A percentile compares a stretch with the other conserved stretches of the same genome.
These are phyloP conservation scores for Nannoperca australis DNA, from an alignment of 2,797 vertebrate genomes.

Conservation along the genomic window DNA sequence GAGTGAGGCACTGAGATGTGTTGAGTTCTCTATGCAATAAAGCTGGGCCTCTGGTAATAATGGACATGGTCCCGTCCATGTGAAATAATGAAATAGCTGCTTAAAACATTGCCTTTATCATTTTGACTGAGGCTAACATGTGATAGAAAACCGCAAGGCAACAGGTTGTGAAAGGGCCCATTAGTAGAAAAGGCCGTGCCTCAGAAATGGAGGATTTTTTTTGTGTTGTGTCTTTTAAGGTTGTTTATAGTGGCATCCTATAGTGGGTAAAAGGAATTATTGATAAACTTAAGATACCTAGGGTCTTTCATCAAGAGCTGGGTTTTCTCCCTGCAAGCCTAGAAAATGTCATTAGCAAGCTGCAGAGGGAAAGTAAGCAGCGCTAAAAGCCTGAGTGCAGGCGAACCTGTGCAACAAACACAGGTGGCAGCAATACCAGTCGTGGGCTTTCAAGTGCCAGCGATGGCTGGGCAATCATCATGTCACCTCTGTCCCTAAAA, in stretches of 20 bases:
- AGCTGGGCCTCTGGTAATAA: conserved; percentile 45
- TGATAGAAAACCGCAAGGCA: conserved; percentile 11
- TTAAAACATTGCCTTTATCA: conserved; percentile 18
- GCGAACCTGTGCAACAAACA: conserved; percentile 61
- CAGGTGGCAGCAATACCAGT: conserved; percentile 68
- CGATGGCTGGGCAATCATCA: conserved; percentile 62
- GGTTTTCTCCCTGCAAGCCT: conserved; percentile 42
- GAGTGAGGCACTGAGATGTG: conserved; percentile 19
- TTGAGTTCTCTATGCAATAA: conserved; percentile 50
- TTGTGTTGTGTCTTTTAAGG: conserved; percentile 14
- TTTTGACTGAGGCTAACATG: conserved; percentile 28
- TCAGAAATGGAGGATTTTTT: not conserved
- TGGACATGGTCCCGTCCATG: not conserved
- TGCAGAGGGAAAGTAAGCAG: conserved; percentile 56
- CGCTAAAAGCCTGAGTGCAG: conserved; percentile 64
- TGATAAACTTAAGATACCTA: conserved; percentile 54
- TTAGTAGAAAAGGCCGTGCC: conserved; percentile 48
- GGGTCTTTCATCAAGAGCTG: conserved; percentile 41
- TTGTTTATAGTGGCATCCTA: conserved; percentile 44
- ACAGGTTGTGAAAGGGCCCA: conserved; percentile 33
- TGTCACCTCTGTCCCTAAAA: conserved; percentile 68
- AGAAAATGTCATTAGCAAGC: conserved; percentile 71
- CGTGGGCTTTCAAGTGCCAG: conserved; percentile 71
- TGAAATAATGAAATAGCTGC: conserved; percentile 39
- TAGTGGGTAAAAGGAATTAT: conserved; percentile 47